Evolutionary conservation across 2,888 invertebrate genomes (phyloP), one percentile per base, ranked within the genome.

Genomic region (Macaria notata): DNA sequence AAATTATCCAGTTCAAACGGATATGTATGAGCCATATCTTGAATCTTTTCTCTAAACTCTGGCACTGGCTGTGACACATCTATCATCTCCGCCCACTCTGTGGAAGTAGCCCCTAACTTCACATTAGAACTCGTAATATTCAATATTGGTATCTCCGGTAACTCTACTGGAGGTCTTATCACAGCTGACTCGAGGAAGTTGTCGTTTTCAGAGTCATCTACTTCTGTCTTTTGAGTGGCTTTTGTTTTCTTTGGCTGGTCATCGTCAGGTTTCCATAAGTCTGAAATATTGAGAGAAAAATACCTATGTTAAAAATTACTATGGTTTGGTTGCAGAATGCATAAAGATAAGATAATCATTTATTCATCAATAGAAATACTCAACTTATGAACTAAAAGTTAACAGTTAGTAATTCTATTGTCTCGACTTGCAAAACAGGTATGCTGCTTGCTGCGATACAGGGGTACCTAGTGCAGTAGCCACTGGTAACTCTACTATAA

Each of bases 1-100:
- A 99, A 99, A 31, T 94, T 96, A 84, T 99, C 99, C 74, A 99
- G 91, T 73, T 98, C 97, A 86, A 99, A 99, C 1, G 95, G 95
- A 85, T 95, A 98, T 59, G 93, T 93, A 74, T 96, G 94, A 0
- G 98, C 98, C 89, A 97, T 95, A 61, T 95, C 94, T 4, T 96
- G 96, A 57, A 98, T 94, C 72, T 93, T 93, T 68, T 96, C 94
- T 49, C 94, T 92, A 74, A 98, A 98, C 79, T 98, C 95, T 1
- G 92, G 92, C 0, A 98, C 95, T 0, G 97, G 96, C 52, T 94
- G 93, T 0, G 94, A 94, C 0, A 97, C 94, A 79, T 98, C 97
- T 39, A 98, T 92, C 83, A 95, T 93, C 75, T 98, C 95, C 0
- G 98, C 98, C 97, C 97, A 98, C 73, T 97, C 95, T 1, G 94